Evolutionary conservation across 53 echinoderm and acorn worm genomes (phyloP).

Genomic region (Apostichopus leukothele): DNA sequence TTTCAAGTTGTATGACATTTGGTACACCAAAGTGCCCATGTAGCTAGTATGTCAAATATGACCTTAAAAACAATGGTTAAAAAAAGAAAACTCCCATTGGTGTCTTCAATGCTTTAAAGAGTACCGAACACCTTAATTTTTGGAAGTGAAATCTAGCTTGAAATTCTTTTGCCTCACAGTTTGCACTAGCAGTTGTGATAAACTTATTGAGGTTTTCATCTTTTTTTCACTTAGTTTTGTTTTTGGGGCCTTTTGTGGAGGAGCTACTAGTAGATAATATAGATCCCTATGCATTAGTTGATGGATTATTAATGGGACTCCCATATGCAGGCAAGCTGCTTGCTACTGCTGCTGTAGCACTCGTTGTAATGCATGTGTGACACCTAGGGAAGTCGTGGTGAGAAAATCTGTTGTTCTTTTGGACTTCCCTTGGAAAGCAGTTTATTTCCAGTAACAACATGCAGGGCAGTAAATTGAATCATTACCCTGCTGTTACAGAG

Average conservation of each 20-base stretch:
- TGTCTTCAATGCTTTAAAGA: no score
- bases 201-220: background rate
- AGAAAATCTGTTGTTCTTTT: background rate
- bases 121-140: no score
- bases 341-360: no score
- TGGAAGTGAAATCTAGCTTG: background rate
- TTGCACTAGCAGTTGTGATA: background rate
- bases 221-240: background rate
- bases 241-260: background rate
- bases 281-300: background rate
- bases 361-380: background rate
- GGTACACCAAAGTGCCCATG: no score
- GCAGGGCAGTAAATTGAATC: conserved; percentile 3
- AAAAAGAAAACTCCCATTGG: no score
- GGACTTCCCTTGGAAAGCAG: background rate
- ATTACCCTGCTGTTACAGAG: background rate
- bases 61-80: no score
- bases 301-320: background rate
- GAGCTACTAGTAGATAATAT: background rate
- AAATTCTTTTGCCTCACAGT: background rate
- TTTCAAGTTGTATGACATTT: no score
- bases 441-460: conserved; percentile 3
- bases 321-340: background rate
- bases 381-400: background rate
- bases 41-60: no score